A percentile compares a stretch with the other conserved stretches of the same genome.
These are phyloP conservation scores for Neuroterus valhalla DNA, from an alignment of 1,140 invertebrate genomes.

Conservation along the genomic window DNA sequence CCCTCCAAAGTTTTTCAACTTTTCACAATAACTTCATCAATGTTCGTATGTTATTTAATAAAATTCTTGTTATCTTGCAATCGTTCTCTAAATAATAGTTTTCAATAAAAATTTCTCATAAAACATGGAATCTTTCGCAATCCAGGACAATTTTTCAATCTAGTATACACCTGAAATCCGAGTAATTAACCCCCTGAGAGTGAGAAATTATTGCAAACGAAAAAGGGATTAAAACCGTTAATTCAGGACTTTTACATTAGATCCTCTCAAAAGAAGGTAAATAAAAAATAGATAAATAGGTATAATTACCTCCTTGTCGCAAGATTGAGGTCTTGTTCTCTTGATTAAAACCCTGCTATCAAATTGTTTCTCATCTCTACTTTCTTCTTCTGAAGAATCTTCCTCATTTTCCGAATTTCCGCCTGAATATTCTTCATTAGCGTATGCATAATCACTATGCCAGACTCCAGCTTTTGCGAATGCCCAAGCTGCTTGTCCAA, in stretches of 20 bases:
- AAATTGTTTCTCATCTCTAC: slow-evolving; percentile 75
- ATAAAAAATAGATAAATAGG: neutral
- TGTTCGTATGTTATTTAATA: too few relatives aligned
- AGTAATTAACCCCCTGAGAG: too few relatives aligned
- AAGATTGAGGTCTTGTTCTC: slow-evolving; percentile 85
- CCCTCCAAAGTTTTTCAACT: too few relatives aligned
- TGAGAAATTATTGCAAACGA: too few relatives aligned
- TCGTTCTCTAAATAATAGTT: too few relatives aligned
- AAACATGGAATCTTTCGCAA: too few relatives aligned
- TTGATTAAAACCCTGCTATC: slow-evolving; percentile 81
- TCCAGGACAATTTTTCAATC: too few relatives aligned
- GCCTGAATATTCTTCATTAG: slow-evolving; percentile 53
- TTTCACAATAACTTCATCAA: too few relatives aligned
- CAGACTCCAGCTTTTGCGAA: slow-evolving; percentile 72
- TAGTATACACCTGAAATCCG: too few relatives aligned
- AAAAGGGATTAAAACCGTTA: neutral
- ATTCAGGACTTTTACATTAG: neutral
- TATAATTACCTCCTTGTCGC: slow-evolving; percentile 81
- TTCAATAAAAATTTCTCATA: too few relatives aligned
- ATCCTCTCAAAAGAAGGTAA: neutral
- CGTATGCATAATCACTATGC: slow-evolving; percentile 62
- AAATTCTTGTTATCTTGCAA: too few relatives aligned
- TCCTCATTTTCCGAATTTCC: slow-evolving; percentile 73
- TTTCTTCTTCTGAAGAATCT: slow-evolving; percentile 70
- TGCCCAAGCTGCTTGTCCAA: slow-evolving; percentile 70